Percentiles rank a stretch among this genome's conserved stretches.
These are phyloP conservation scores for Ormia ochracea DNA, from an alignment of 2,888 invertebrate species.

Conservation along the genomic window DNA sequence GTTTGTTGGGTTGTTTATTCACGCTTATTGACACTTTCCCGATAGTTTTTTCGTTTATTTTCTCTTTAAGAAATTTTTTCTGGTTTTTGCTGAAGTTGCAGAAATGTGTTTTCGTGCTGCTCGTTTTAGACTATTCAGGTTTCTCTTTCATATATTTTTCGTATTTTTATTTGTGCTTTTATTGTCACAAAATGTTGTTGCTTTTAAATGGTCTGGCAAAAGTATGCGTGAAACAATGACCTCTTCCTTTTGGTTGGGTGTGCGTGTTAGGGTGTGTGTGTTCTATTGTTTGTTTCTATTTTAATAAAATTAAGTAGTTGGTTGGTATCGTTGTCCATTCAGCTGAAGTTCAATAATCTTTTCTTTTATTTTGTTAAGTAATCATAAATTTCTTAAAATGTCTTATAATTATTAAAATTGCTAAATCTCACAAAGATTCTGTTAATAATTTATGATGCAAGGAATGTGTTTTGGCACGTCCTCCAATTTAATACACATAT, in stretches of 20 bases:
- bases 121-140: neutral
- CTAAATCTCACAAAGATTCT: no score
- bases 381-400: neutral
- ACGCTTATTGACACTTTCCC: neutral
- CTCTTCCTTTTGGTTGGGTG: no score
- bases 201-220: neutral
- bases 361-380: neutral
- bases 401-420: neutral
- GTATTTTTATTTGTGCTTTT: neutral
- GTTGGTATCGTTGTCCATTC: neutral
- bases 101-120: conserved; percentile 2
- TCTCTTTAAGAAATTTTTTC: neutral
- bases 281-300: neutral
- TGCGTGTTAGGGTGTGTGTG: neutral
- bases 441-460: no score
- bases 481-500: no score
- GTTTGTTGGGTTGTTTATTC: neutral
- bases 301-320: neutral
- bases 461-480: no score
- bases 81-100: conserved; percentile 9
- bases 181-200: neutral
- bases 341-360: conserved; percentile 9
- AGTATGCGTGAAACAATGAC: neutral
- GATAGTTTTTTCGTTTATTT: neutral
- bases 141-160: neutral